These are phyloP conservation scores for Conistra vaccinii DNA, from an alignment of 2,888 invertebrate genomes.

Conservation along the genomic window DNA sequence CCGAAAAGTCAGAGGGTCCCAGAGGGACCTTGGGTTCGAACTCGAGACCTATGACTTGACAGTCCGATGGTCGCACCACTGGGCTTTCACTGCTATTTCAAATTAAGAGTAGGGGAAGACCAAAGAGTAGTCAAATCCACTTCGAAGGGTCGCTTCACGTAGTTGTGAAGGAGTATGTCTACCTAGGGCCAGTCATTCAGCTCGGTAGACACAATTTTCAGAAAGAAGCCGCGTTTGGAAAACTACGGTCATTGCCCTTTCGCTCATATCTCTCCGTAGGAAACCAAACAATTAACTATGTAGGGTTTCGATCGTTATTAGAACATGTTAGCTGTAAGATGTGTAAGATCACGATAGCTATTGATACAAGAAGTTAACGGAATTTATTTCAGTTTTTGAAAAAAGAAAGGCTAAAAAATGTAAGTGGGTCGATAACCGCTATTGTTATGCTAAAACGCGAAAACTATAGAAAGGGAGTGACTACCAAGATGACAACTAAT, in stretches of 20 bases:
- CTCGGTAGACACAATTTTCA: neutral
- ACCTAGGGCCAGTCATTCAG: neutral
- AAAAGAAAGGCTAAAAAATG: neutral
- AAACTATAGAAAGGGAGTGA: neutral
- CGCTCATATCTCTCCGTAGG: too few species aligned
- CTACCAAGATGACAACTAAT: neutral
- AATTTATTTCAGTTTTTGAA: neutral
- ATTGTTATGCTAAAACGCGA: neutral
- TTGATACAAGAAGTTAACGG: neutral
- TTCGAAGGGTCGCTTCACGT: neutral
- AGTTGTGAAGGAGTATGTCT: neutral
- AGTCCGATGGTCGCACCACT: too few species aligned
- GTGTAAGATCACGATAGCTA: neutral
- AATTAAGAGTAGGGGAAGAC: neutral
- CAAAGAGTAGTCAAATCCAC: neutral
- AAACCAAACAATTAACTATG: neutral
- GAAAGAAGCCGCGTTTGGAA: neutral
- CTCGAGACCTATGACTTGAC: too few species aligned
- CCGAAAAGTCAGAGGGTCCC: too few species aligned
- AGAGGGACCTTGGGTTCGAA: too few species aligned
- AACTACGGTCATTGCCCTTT: neutral
- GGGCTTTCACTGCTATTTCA: neutral
- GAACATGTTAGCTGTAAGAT: too few species aligned
- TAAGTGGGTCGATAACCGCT: neutral
- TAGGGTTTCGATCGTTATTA: neutral